These are phyloP conservation scores for Plectrocnemia conspersa DNA, from an alignment of 1,140 invertebrate species.

Conservation along the genomic window DNA sequence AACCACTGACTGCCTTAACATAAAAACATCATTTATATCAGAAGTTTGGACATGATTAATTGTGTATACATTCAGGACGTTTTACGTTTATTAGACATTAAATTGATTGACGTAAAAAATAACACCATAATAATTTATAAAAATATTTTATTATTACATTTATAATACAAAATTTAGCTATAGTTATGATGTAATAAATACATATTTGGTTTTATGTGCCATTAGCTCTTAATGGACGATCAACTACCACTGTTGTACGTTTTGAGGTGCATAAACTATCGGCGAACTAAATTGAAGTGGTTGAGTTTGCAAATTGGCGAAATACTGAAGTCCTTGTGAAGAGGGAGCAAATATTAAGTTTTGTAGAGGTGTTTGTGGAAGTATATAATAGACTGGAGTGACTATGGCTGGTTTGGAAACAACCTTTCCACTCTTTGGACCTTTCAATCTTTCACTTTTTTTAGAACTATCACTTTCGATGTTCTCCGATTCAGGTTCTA, in stretches of 20 bases:
- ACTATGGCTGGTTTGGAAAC: neutral
- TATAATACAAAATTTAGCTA: too few species aligned
- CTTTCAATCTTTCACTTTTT: conserved; percentile 4
- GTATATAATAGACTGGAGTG: neutral
- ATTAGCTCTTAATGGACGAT: too few species aligned
- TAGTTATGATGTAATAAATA: too few species aligned
- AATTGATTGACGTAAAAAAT: too few species aligned
- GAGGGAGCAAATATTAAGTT: conserved; percentile 7
- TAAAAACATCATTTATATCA: too few species aligned
- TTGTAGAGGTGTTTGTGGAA: conserved; percentile 7
- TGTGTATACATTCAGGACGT: too few species aligned
- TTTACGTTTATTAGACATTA: too few species aligned
- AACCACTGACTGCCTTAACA: too few species aligned
- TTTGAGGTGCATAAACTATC: conserved; percentile 18
- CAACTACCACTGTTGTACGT: conserved; percentile 20
- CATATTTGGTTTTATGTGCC: too few species aligned
- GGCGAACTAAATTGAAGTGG: neutral
- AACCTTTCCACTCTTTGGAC: conserved; percentile 3
- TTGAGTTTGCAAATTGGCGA: conserved; percentile 10
- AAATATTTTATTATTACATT: too few species aligned
- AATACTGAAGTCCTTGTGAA: conserved; percentile 20
- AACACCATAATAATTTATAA: too few species aligned
- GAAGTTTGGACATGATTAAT: too few species aligned
- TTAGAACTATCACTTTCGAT: neutral
- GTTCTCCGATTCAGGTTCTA: conserved; percentile 13